These are phyloP conservation scores for Caracal caracal DNA, from an alignment of 2,113 vertebrate species.

Conservation along the genomic window DNA sequence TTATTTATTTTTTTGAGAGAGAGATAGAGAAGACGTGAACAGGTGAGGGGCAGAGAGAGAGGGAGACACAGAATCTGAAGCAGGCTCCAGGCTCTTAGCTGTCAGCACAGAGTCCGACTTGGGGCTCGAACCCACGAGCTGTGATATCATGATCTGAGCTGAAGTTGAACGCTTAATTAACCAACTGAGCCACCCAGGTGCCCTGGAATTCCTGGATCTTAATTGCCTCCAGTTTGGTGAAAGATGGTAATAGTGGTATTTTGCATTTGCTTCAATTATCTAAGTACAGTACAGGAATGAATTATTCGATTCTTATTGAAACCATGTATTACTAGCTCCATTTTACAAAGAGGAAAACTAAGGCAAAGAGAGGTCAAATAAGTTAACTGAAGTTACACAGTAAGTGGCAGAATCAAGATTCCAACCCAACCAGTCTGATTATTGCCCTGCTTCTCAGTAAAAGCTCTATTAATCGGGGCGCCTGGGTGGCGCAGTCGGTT, in stretches of 20 bases:
- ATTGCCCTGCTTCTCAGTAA: neutral
- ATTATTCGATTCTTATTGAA: neutral
- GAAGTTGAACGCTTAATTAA: too few relatives aligned
- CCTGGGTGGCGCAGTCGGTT: too few relatives aligned
- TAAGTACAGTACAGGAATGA: neutral
- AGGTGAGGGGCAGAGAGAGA: too few relatives aligned
- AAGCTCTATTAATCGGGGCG: neutral
- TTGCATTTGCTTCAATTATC: neutral
- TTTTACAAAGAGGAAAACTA: neutral
- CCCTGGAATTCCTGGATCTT: neutral
- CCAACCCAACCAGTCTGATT: neutral
- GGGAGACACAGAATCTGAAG: too few relatives aligned
- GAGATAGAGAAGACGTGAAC: too few relatives aligned
- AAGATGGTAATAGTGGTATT: neutral
- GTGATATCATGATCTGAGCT: too few relatives aligned
- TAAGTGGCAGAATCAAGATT: neutral
- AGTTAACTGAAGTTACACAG: neutral
- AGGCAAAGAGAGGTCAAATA: neutral
- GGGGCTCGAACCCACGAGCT: too few relatives aligned
- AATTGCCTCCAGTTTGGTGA: neutral
- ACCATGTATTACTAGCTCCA: neutral
- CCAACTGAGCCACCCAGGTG: too few relatives aligned
- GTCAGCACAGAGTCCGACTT: too few relatives aligned
- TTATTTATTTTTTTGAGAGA: too few relatives aligned
- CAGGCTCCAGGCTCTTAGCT: too few relatives aligned